Conservation (phyloP, 2,797 vertebrate species). For the Zenarchopterus dispar region DNA sequence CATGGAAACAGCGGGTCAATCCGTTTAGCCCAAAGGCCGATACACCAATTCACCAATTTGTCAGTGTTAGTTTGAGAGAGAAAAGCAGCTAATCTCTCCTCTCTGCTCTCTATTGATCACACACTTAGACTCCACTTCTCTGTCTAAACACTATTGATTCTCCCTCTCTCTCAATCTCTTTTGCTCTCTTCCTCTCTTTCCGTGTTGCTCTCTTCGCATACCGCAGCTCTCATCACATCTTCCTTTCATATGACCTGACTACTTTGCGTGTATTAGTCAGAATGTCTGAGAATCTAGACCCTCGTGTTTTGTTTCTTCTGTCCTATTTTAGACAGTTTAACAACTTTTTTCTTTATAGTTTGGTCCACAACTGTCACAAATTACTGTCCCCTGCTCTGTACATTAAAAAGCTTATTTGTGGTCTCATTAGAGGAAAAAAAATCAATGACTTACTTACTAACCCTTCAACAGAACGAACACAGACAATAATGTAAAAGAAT, state of each 20-base stretch:
- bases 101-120: slow-evolving; percentile 88
- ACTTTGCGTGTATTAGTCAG: slow-evolving; percentile 44
- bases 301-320: slow-evolving; percentile 15
- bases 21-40: slow-evolving; percentile 85
- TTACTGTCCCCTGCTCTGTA: slow-evolving; percentile 74
- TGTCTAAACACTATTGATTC: slow-evolving; percentile 92
- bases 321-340: slow-evolving; percentile 35
- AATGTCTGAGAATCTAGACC: slow-evolving; percentile 37
- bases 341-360: slow-evolving; percentile 32
- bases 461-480: slow-evolving; percentile 81
- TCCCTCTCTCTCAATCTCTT: slow-evolving; percentile 79
- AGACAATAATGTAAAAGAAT: slow-evolving; percentile 55
- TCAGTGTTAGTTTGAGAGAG: slow-evolving; percentile 86
- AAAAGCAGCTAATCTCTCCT: slow-evolving; percentile 86
- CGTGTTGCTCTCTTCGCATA: slow-evolving; percentile 55
- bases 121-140: slow-evolving; percentile 88
- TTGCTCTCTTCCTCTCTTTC: slow-evolving; percentile 64
- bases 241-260: slow-evolving; percentile 39
- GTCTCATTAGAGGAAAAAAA: slow-evolving; percentile 72
- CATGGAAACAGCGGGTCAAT: slow-evolving; percentile 85
- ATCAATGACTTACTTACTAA: slow-evolving; percentile 77
- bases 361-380: slow-evolving; percentile 69
- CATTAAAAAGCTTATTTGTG: slow-evolving; percentile 50
- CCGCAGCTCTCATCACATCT: slow-evolving; percentile 67
- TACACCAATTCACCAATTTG: slow-evolving; percentile 86